Conservation (phyloP, 2,113 vertebrate genomes). For the Atractosteus spatula region DNA sequence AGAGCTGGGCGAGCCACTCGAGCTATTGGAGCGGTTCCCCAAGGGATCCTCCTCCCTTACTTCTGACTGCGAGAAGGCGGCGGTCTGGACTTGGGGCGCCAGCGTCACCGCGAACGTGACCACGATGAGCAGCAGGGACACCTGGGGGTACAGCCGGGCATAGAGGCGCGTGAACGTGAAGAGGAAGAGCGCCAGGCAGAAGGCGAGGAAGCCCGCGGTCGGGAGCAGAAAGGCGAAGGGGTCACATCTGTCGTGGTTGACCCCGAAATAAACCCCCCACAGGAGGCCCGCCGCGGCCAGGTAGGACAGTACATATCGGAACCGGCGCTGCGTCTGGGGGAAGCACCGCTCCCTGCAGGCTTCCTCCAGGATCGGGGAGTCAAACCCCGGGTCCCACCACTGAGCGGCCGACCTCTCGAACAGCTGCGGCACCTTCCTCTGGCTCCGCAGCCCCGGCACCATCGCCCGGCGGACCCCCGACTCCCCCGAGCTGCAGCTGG, state of each 20-base stretch:
- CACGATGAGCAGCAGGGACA: conserved; percentile 78
- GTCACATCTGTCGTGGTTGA: conserved; percentile 68
- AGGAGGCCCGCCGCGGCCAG: conserved; percentile 78
- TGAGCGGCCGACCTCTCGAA: conserved; percentile 91
- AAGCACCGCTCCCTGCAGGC: conserved; percentile 94
- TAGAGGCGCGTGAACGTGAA: conserved; percentile 89
- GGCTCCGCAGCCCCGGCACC: conserved; percentile 53
- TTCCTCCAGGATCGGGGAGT: conserved; percentile 91
- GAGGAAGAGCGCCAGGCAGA: conserved; percentile 77
- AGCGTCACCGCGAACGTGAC: conserved; percentile 84
- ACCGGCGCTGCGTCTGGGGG: conserved; percentile 90
- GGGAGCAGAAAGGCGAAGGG: conserved; percentile 73
- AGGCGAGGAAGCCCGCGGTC: conserved; percentile 74
- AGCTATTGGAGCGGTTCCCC: conserved; percentile 50
- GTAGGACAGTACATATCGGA: conserved; percentile 92
- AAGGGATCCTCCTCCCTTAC: conserved; percentile 51
- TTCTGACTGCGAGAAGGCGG: conserved; percentile 41
- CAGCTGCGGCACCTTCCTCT: conserved; percentile 79
- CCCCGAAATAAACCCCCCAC: conserved; percentile 84
- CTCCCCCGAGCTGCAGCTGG: conserved; percentile 90
- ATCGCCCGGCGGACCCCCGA: conserved; percentile 65
- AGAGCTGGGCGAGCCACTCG: background rate
- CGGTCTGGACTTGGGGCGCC: conserved; percentile 79
- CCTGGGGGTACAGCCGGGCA: conserved; percentile 78
- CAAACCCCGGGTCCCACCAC: conserved; percentile 96